Evolutionary conservation across 1,140 invertebrate genomes (phyloP).

Genomic region (Battus philenor): DNA sequence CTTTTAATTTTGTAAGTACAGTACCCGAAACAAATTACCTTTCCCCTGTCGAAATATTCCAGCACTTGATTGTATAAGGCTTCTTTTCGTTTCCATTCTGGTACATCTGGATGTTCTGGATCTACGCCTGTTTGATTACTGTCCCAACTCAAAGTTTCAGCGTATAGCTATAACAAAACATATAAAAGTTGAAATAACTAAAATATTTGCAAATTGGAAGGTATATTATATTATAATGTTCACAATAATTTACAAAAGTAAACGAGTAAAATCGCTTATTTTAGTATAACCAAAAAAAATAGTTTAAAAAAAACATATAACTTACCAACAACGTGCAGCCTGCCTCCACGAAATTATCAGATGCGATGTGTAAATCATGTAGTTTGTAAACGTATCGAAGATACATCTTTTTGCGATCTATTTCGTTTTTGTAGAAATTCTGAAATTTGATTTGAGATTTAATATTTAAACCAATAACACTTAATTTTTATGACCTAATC

Average conservation of each 20-base stretch:
- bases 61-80: conserved; percentile 92
- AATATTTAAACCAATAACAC: too few species aligned
- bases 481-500: too few species aligned
- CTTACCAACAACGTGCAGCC: conserved; percentile 90
- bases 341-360: conserved; percentile 97
- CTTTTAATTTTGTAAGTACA: too few species aligned
- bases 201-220: too few species aligned
- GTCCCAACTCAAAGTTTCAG: conserved; percentile 92
- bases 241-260: too few species aligned
- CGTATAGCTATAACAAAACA: conserved; percentile 82
- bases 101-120: conserved; percentile 81
- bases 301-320: conserved; percentile 1
- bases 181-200: background rate
- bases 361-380: conserved; percentile 93
- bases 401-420: conserved; percentile 97
- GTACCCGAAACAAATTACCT: too few species aligned
- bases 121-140: conserved; percentile 80
- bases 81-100: conserved; percentile 96
- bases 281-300: too few species aligned
- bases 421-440: conserved; percentile 98
- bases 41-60: conserved; percentile 95
- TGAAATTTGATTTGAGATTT: conserved; percentile 76
- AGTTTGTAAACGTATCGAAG: conserved; percentile 97
- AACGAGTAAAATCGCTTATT: too few species aligned
- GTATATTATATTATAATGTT: too few species aligned